These are phyloP conservation scores for Hydriomena furcata DNA, from an alignment of 2,888 invertebrate genomes.

Conservation along the genomic window DNA sequence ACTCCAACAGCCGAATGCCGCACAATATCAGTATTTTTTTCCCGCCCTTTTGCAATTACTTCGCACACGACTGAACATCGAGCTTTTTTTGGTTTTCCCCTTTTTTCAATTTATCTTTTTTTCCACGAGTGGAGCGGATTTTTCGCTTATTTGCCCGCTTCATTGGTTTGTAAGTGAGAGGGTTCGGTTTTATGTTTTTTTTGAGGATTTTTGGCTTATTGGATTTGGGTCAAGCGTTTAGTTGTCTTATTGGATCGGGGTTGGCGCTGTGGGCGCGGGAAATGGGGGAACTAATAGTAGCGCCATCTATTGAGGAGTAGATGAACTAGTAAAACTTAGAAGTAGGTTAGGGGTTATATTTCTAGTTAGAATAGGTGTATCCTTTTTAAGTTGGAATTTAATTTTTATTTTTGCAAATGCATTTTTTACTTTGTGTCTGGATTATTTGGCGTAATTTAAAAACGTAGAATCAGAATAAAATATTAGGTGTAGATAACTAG, in stretches of 20 bases:
- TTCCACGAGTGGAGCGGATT: constrained; percentile 74
- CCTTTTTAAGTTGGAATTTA: too few relatives aligned
- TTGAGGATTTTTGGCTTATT: constrained; percentile 52
- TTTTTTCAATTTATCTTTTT: constrained; percentile 74
- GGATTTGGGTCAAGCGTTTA: constrained; percentile 61
- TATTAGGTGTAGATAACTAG: too few relatives aligned
- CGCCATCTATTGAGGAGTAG: constrained; percentile 24
- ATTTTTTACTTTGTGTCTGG: too few relatives aligned
- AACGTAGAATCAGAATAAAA: too few relatives aligned
- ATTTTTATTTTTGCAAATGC: too few relatives aligned
- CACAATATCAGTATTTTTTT: constrained; percentile 51
- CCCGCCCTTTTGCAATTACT: constrained; percentile 71
- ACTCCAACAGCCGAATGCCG: constrained; percentile 39
- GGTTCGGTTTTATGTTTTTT: constrained; percentile 64
- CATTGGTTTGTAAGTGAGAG: constrained; percentile 82
- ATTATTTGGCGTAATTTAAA: too few relatives aligned
- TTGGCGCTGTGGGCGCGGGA: constrained; percentile 33
- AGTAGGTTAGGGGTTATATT: too few relatives aligned
- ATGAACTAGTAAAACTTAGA: constrained; percentile 3
- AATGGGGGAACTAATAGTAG: constrained; percentile 42
- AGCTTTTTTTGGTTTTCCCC: constrained; percentile 54
- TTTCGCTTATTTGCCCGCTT: constrained; percentile 82
- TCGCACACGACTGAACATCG: constrained; percentile 66
- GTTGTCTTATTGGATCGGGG: constrained; percentile 44
- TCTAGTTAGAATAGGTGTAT: too few relatives aligned